phyloP scores from a whole-genome alignment of 2,797 vertebrate species.

The Champsocephalus gunnari region DNA sequence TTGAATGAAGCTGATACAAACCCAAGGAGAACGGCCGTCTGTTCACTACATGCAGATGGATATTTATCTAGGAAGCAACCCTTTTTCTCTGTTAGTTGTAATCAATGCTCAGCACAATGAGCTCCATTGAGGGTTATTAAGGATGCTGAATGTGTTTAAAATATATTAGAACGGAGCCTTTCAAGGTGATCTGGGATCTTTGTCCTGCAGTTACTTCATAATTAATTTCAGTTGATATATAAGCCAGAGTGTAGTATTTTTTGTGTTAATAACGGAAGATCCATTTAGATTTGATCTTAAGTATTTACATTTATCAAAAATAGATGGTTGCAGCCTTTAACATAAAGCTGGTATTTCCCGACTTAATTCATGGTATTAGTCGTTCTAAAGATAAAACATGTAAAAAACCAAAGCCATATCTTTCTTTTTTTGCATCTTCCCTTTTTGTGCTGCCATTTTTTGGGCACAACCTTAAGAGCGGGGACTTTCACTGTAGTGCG shows the following conservation, averaged over 20 bases:
- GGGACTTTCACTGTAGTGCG: background rate
- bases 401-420: background rate
- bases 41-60: slow-evolving; percentile 6
- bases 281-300: background rate
- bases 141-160: slow-evolving; percentile 25
- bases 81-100: slow-evolving; percentile 19
- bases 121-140: background rate
- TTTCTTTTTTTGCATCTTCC: slow-evolving; percentile 9
- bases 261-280: background rate
- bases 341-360: background rate
- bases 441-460: slow-evolving; percentile 1
- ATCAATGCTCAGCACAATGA: slow-evolving; percentile 21
- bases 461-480: background rate
- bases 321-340: background rate
- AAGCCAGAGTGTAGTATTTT: background rate
- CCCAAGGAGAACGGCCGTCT: slow-evolving; percentile 17
- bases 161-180: slow-evolving; percentile 11
- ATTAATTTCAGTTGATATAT: background rate
- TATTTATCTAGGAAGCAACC: slow-evolving; percentile 27
- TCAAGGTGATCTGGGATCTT: slow-evolving; percentile 27
- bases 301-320: background rate
- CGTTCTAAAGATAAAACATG: background rate
- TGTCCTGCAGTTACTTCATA: background rate
- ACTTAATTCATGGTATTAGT: background rate
- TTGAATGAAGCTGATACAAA: slow-evolving; percentile 28